Base-by-base conservation (phyloP, 2,888 invertebrate genomes). In the Drosophila neoperkinsi region DNA sequence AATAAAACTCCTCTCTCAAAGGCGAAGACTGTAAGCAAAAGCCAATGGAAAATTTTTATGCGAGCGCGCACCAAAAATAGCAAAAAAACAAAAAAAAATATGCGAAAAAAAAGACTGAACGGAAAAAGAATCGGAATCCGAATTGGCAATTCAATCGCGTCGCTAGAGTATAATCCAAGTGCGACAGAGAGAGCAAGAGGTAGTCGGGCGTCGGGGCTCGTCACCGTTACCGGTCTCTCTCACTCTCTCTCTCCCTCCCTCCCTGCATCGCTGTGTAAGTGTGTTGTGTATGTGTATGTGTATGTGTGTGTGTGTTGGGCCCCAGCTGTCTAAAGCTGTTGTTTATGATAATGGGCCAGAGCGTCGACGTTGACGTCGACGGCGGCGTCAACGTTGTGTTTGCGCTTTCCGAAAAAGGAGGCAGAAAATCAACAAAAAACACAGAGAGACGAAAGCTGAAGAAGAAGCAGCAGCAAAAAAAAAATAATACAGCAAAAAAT, bases 321-420 rank as follows among this genome's bases (percentile, higher is more conserved):
- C 82, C 85, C 86, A 85, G 85, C 81, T 90, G 86, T 86, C 90
- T 88, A 68, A 90, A 79, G 83, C 85, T 88, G 81, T 84, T 87
- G 88, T 85, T 90, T 86, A 90, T 90, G 85, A 86, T 90, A 82
- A 88, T 85, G 80, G 81, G 56, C 62, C 31, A 16, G 62, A 73
- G 66, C 73, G 75, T 50, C 68, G 33, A 33, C 33, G 31, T 31
- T 31, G 62, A 25, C 61, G 59, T 25, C 65, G 56, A 59, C 43
- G 53, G 18, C 53, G 58, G 43, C 69, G 63, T 61, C 62, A 9
- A 16, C 46, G 77, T 69, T 83, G 67, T 86, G 78, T 84, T 70
- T 79, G 79, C 78, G 75, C 68, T 72, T 79, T 71, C 63, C 65
- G 59, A 65, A 68, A 51, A 55, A 43, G 43, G n/a, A 57, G 46